Conservation (phyloP, 2,113 vertebrate species). For the Sebastes schlegelii region DNA sequence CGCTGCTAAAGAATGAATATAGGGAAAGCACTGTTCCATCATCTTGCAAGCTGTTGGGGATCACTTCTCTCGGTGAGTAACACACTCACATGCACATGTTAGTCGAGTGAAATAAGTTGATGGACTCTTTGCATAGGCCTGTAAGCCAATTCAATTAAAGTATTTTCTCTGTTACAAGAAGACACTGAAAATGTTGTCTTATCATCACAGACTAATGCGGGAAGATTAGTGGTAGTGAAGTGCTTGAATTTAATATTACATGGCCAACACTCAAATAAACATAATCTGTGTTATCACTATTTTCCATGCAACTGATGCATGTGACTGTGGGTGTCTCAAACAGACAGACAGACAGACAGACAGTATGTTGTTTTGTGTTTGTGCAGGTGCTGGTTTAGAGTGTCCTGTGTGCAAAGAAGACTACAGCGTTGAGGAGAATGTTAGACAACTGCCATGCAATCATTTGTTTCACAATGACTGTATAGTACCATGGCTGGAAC, state of each 20-base stretch:
- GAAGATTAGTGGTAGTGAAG: neutral
- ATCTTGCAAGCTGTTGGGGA: no score
- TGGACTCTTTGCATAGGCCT: neutral
- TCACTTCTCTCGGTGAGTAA: no score
- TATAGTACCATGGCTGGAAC: conserved; percentile 98
- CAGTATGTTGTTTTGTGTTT: conserved; percentile 33
- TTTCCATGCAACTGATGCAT: conserved; percentile 4
- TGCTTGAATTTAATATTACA: neutral
- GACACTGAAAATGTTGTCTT: neutral
- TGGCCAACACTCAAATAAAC: conserved; percentile 13
- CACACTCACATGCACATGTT: no score
- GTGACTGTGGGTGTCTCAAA: neutral
- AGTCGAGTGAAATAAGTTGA: no score
- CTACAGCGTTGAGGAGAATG: conserved; percentile 89
- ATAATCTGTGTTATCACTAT: neutral
- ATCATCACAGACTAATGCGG: neutral
- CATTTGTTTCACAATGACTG: conserved; percentile 97
- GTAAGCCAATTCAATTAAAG: neutral
- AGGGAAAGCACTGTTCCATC: no score
- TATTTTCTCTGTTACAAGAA: neutral
- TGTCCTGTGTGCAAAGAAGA: conserved; percentile 99
- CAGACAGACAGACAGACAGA: conserved; percentile 2
- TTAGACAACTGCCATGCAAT: conserved; percentile 96
- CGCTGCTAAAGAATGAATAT: no score
- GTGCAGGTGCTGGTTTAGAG: conserved; percentile 92